phyloP scores from a whole-genome alignment of 2,888 invertebrate species.

The Torymus tubicola region DNA sequence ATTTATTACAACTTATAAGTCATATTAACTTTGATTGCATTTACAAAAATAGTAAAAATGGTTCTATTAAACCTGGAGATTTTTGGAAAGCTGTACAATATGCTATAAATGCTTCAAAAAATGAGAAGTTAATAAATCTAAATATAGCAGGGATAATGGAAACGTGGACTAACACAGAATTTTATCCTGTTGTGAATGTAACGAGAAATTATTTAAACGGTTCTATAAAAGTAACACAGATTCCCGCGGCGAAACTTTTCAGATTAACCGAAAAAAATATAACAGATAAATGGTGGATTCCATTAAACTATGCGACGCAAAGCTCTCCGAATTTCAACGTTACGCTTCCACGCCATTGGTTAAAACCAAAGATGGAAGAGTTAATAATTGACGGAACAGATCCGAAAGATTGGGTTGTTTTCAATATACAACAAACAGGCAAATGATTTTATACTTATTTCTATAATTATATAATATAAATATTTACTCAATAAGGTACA shows the following conservation, averaged over 20 bases:
- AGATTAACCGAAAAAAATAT: slow-evolving; percentile 45
- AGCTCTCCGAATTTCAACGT: slow-evolving; percentile 74
- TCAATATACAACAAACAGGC: slow-evolving; percentile 83
- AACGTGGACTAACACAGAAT: slow-evolving; percentile 54
- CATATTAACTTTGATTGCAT: slow-evolving; percentile 17
- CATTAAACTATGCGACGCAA: slow-evolving; percentile 66
- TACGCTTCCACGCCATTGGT: slow-evolving; percentile 78
- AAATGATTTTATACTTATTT: slow-evolving; percentile 44
- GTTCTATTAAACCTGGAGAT: slow-evolving; percentile 22
- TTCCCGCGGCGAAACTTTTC: slow-evolving; percentile 49
- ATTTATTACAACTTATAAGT: slow-evolving; percentile 11
- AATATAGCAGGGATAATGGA: slow-evolving; percentile 54
- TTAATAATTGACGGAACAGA: slow-evolving; percentile 68
- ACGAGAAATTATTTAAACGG: slow-evolving; percentile 52
- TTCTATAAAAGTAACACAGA: slow-evolving; percentile 36
- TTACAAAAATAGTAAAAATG: slow-evolving; percentile 39
- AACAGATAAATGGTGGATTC: slow-evolving; percentile 67
- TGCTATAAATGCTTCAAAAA: slow-evolving; percentile 41
- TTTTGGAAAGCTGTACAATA: slow-evolving; percentile 56
- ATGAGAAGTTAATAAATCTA: slow-evolving; percentile 13
- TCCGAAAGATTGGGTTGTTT: slow-evolving; percentile 79
- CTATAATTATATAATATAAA: slow-evolving; percentile 7
- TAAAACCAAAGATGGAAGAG: slow-evolving; percentile 68
- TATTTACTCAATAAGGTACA: neutral
- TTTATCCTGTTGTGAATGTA: slow-evolving; percentile 55